Percentiles rank a stretch among this genome's conserved stretches.
Conservation (phyloP, 2,888 invertebrate genomes). For the Rhagonycha lutea region DNA sequence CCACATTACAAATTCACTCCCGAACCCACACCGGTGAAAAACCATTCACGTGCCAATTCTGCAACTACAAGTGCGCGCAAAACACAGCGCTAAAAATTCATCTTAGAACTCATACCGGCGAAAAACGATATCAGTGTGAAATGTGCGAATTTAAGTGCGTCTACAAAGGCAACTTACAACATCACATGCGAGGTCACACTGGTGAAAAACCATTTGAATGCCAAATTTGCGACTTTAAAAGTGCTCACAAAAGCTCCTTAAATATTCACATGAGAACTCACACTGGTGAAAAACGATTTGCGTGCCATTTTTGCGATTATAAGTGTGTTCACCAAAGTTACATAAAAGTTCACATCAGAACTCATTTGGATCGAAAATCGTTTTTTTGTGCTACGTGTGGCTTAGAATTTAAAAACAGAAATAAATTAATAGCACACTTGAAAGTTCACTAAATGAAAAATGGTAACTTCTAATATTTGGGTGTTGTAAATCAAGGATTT, state of each 20-base stretch:
- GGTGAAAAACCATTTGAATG: constrained; percentile 57
- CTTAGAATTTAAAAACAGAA: not conserved
- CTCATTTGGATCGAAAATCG: not conserved
- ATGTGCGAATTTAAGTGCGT: constrained; percentile 50
- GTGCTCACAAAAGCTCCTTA: constrained; percentile 51
- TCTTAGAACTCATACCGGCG: constrained; percentile 55
- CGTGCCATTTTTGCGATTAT: not conserved
- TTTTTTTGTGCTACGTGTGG: not conserved
- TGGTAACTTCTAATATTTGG: not conserved
- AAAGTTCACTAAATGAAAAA: not conserved
- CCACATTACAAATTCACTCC: not conserved
- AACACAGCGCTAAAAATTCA: constrained; percentile 44
- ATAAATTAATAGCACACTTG: not conserved
- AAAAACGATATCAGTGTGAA: constrained; percentile 51
- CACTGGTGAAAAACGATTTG: constrained; percentile 38
- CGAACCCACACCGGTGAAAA: not conserved
- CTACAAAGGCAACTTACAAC: constrained; percentile 54
- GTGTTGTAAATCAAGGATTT: too few relatives aligned
- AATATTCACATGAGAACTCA: constrained; percentile 52
- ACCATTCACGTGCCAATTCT: not conserved
- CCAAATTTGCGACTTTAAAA: constrained; percentile 49
- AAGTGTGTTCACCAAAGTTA: not conserved
- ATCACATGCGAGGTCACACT: constrained; percentile 55
- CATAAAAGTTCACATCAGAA: not conserved
- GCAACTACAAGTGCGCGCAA: not conserved